These are phyloP conservation scores for Allophyes oxyacanthae DNA, from an alignment of 2,888 invertebrate genomes.

Conservation along the genomic window DNA sequence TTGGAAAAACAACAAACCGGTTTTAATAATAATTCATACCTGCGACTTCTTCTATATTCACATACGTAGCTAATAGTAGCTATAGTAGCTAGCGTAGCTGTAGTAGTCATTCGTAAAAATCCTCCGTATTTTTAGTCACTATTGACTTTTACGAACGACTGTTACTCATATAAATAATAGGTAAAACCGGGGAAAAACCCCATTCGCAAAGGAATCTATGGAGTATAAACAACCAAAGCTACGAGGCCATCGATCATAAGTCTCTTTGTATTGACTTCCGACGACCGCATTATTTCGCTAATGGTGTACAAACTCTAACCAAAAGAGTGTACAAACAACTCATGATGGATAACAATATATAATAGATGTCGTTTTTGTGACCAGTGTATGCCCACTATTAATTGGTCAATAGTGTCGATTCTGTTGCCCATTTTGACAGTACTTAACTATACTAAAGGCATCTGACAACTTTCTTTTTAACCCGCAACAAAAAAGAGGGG, in stretches of 20 bases:
- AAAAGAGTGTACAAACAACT: conserved; percentile 52
- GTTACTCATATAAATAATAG: background rate
- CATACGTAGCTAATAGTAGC: too few species aligned
- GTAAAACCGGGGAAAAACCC: background rate
- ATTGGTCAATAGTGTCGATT: conserved; percentile 25
- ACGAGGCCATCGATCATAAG: conserved; percentile 35
- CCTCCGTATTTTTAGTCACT: too few species aligned
- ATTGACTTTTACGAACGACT: background rate
- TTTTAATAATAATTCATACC: too few species aligned
- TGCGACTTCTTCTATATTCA: too few species aligned
- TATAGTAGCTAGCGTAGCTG: too few species aligned
- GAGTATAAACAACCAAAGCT: conserved; percentile 23
- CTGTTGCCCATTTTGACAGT: too few species aligned
- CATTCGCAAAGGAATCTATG: conserved; percentile 18
- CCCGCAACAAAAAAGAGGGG: too few species aligned
- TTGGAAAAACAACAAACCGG: too few species aligned
- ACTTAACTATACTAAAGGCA: too few species aligned
- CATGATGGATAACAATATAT: conserved; percentile 37
- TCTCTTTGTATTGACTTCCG: conserved; percentile 35
- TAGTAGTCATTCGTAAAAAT: too few species aligned
- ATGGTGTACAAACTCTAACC: conserved; percentile 49
- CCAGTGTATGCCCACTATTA: conserved; percentile 7
- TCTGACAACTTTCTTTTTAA: too few species aligned
- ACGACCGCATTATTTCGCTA: conserved; percentile 41
- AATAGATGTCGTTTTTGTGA: conserved; percentile 26